Evolutionary conservation across 2,113 vertebrate species (phyloP), one percentile per base, ranked within the genome.

Genomic region (Sinocyclocheilus anshuiensis): DNA sequence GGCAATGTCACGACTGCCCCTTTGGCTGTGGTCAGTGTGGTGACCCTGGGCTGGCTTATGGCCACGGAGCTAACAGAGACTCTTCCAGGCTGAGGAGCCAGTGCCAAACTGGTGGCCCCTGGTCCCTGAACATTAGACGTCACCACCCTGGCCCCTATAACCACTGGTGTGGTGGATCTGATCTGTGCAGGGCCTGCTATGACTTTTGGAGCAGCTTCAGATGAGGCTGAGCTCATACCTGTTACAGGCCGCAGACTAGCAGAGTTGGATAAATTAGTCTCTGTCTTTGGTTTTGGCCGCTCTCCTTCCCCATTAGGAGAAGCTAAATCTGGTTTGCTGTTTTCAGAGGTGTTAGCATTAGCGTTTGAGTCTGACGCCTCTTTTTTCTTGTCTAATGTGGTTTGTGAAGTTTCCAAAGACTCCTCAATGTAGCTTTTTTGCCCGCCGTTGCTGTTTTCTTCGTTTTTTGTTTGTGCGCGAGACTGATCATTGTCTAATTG

Each of bases 41-140:
- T 86, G 77, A 84, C 80, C 63, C 88, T 96, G 95, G 77, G 75
- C 84, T 87, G 88, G 71, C 84, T 89, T n/a, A 96, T 96, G 94
- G 89, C 94, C 88, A 92, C 92, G 91, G 86, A 91, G 22, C 24
- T 53, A 24, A 78, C 76, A 13, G 45, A 26, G 2, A 80, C 59
- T 48, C 33, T 80, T 57, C 84, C 84, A 72, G 84, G 8, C 16
- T 83, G 72, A 65, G 71, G 16, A 57, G 50, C 65, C 24, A 26
- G 33, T 20, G 84, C 67, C 82, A 84, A 74, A 16, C 69, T 59
- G 18, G 82, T 74, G 13, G 50, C 18, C 16, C 82, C 88, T 16
- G 69, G 24, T 10, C 57, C 61, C 80, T 85, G 83, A 26, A 77
- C 74, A 78, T 20, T 48, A n/a, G 77, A 39, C 16, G 39, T 42